A percentile compares a stretch with the other conserved stretches of the same genome.
Conservation (phyloP, 2,888 invertebrate genomes). For the Marasmarcha lunaedactyla region DNA sequence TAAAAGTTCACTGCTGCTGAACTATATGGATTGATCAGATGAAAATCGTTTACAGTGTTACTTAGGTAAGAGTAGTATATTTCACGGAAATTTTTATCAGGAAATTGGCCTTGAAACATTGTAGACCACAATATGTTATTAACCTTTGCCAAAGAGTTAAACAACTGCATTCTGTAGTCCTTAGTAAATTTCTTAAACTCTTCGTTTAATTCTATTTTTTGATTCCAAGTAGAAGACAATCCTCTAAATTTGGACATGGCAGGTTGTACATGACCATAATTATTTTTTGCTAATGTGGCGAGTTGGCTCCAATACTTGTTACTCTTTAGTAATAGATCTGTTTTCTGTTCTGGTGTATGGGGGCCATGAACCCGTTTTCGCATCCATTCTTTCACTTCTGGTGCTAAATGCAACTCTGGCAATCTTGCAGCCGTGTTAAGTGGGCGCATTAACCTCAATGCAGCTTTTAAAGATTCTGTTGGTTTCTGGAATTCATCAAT, state of each 20-base stretch:
- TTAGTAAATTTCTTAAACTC: conserved; percentile 30
- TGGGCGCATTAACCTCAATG: conserved; percentile 32
- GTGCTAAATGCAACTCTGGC: conserved; percentile 44
- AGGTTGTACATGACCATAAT: conserved; percentile 32
- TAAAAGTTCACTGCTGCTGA: conserved; percentile 27
- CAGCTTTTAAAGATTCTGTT: conserved; percentile 46
- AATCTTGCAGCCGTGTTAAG: conserved; percentile 44
- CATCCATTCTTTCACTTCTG: conserved; percentile 58
- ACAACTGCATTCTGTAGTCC: conserved; percentile 33
- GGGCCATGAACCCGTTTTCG: conserved; percentile 42
- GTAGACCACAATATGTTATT: conserved; percentile 48
- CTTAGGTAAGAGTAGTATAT: conserved; percentile 50
- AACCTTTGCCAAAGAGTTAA: conserved; percentile 32
- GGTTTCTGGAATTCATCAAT: conserved; percentile 35
- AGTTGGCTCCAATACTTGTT: conserved; percentile 34
- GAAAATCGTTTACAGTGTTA: conserved; percentile 31
- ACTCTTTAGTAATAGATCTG: conserved; percentile 27
- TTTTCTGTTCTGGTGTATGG: conserved; percentile 21
- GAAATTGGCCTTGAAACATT: conserved; percentile 46
- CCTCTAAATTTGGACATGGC: conserved; percentile 24
- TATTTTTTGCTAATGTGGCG: conserved; percentile 23
- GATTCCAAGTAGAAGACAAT: conserved; percentile 32
- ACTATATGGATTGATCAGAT: conserved; percentile 41
- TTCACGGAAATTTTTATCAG: conserved; percentile 52
- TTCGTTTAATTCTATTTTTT: conserved; percentile 35